A percentile compares a stretch with the other conserved stretches of the same genome.
Evolutionary conservation across 1,140 invertebrate genomes (phyloP).

Genomic region (Drosophila orena): DNA sequence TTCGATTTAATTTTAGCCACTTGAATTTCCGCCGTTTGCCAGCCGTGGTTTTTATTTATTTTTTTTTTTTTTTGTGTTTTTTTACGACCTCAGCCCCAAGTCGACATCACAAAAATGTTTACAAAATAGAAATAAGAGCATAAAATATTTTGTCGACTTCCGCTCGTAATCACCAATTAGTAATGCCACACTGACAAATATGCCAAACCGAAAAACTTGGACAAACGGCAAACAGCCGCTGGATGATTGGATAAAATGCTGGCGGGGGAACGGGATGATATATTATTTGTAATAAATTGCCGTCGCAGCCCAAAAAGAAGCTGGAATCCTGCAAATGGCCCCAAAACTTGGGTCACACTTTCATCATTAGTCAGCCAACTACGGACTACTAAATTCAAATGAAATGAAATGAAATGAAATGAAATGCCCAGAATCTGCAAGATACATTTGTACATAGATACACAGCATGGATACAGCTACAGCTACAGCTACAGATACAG

Average conservation of each 20-base stretch:
- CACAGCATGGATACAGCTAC: constrained; percentile 8
- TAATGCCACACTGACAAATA: constrained; percentile 84
- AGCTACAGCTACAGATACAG: constrained; percentile 35
- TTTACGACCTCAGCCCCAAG: constrained; percentile 19
- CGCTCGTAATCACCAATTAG: constrained; percentile 84
- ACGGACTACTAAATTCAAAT: constrained; percentile 69
- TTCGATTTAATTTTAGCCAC: constrained; percentile 76
- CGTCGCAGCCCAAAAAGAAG: constrained; percentile 28
- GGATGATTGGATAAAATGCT: constrained; percentile 3
- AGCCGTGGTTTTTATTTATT: background rate
- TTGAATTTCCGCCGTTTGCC: constrained; percentile 69
- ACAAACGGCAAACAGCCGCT: constrained; percentile 17
- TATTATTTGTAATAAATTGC: constrained; percentile 83
- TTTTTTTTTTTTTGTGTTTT: background rate
- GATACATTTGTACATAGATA: background rate
- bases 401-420: constrained; percentile 60
- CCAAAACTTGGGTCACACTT: constrained; percentile 74
- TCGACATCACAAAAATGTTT: constrained; percentile 40
- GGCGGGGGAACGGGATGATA: constrained; percentile 57
- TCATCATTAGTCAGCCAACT: constrained; percentile 66
- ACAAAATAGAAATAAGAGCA: constrained; percentile 79
- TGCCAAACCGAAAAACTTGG: constrained; percentile 58
- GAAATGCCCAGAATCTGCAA: constrained; percentile 24
- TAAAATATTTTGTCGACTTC: constrained; percentile 83
- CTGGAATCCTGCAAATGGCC: constrained; percentile 64